These are phyloP conservation scores for Pangasianodon hypophthalmus DNA, from an alignment of 2,113 vertebrate genomes.

Conservation along the genomic window DNA sequence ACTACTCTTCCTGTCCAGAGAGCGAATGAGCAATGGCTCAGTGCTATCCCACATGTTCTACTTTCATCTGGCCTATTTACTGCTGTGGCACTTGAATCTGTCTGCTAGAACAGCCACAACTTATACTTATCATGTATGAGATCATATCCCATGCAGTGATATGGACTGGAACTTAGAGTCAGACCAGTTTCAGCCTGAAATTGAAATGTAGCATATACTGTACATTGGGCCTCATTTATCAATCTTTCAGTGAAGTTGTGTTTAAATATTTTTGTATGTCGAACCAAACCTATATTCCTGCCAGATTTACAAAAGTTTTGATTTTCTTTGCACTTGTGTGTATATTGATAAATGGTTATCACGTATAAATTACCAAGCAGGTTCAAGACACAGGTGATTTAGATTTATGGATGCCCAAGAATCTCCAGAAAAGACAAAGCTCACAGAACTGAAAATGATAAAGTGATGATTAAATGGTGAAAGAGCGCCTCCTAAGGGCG, in stretches of 20 bases:
- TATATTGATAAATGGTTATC: neutral
- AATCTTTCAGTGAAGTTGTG: neutral
- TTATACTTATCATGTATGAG: neutral
- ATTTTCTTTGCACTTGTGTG: neutral
- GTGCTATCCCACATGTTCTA: constrained; percentile 9
- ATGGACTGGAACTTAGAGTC: neutral
- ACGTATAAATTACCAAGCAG: no score
- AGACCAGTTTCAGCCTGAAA: neutral
- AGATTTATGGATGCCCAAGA: neutral
- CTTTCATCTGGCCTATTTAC: constrained; percentile 26
- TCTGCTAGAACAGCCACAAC: neutral
- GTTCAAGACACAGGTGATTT: neutral
- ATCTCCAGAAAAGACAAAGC: neutral
- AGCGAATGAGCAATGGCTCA: neutral
- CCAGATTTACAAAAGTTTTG: neutral
- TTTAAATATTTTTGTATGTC: neutral
- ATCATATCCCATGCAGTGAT: neutral
- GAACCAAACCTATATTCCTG: neutral
- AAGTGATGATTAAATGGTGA: neutral
- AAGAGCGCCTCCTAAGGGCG: neutral
- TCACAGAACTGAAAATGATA: neutral
- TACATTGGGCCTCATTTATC: neutral
- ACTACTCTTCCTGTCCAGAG: neutral
- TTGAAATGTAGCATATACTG: neutral
- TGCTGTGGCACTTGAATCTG: neutral